phyloP scores from a whole-genome alignment of 2,113 vertebrate genomes.

The Lathamus discolor region DNA sequence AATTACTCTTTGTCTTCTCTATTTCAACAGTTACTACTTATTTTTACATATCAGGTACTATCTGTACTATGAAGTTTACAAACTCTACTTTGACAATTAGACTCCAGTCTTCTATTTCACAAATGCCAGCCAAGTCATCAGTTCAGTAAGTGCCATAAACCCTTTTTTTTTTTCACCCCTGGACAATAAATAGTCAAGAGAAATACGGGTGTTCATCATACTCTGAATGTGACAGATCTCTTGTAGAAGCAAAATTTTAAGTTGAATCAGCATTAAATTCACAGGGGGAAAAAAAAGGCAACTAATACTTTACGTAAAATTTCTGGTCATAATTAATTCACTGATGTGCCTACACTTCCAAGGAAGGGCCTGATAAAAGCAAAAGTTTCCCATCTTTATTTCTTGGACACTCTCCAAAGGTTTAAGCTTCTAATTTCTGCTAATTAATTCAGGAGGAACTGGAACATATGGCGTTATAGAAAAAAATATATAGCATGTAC shows the following conservation, averaged over 20 bases:
- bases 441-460: constrained; percentile 47
- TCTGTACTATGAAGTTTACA: not conserved
- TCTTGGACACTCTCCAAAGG: constrained; percentile 22
- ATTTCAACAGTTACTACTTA: not conserved
- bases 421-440: constrained; percentile 19
- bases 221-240: not conserved
- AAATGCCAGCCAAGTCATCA: not conserved
- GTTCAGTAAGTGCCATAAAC: not conserved
- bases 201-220: not conserved
- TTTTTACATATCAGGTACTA: not conserved
- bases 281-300: not conserved
- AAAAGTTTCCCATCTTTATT: not conserved
- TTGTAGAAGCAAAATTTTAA: not conserved
- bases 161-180: not conserved
- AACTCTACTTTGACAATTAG: not conserved
- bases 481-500: constrained; percentile 3
- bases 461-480: constrained; percentile 32
- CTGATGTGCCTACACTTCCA: not conserved
- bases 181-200: not conserved
- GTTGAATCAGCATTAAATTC: not conserved
- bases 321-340: not conserved
- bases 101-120: not conserved
- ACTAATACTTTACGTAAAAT: not conserved
- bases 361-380: not conserved
- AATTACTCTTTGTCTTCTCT: not conserved